phyloP scores from a whole-genome alignment of 1,140 invertebrate genomes.

The Drosophila novamexicana region DNA sequence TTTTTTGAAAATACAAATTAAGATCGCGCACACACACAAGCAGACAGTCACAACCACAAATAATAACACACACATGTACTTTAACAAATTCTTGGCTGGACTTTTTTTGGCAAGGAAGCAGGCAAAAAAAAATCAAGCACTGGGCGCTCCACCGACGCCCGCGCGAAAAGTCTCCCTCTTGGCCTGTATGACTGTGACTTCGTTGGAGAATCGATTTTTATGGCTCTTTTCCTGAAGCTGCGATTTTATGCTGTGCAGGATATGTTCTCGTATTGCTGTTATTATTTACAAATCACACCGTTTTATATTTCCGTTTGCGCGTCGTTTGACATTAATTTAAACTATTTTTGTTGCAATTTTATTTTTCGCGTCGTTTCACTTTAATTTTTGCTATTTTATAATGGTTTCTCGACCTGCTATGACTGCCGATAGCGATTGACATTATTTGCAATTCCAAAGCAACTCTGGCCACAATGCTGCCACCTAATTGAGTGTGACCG shows the following conservation, averaged over 20 bases:
- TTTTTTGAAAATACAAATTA: constrained; percentile 51
- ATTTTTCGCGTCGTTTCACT: constrained; percentile 66
- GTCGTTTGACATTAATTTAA: constrained; percentile 54
- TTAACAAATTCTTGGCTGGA: constrained; percentile 23
- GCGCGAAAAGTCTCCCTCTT: constrained; percentile 63
- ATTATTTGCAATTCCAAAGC: constrained; percentile 15
- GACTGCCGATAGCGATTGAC: constrained; percentile 47
- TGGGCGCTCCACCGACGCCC: constrained; percentile 67
- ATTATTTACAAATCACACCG: constrained; percentile 31
- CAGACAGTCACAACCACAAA: constrained; percentile 24
- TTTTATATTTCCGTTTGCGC: constrained; percentile 45
- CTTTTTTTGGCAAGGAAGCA: constrained; percentile 56
- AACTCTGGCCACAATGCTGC: constrained; percentile 13
- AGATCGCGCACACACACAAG: constrained; percentile 6
- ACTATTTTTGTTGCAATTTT: constrained; percentile 45
- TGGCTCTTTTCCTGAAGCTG: constrained; percentile 65
- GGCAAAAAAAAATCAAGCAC: constrained; percentile 45
- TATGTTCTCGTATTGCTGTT: constrained; percentile 3
- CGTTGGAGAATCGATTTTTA: constrained; percentile 82
- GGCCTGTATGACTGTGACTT: constrained; percentile 58
- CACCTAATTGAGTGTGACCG: constrained; percentile 22
- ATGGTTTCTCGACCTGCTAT: constrained; percentile 49
- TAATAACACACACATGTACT: constrained; percentile 30
- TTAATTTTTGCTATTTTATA: constrained; percentile 61
- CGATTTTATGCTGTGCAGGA: constrained; percentile 42